These are phyloP conservation scores for Aphis gossypii DNA, from an alignment of 1,140 invertebrate genomes.

Conservation along the genomic window DNA sequence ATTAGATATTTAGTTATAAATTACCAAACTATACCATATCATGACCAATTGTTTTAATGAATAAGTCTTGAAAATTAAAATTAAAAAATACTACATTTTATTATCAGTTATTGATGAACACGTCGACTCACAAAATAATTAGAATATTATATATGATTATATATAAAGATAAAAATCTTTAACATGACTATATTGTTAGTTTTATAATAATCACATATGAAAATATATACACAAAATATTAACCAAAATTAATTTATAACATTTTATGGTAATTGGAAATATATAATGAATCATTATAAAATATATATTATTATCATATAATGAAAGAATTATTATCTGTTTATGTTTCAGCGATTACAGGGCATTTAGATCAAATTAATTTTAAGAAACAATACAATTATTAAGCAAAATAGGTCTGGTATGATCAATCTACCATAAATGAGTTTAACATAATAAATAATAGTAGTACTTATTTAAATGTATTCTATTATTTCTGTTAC, in stretches of 20 bases:
- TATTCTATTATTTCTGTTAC: neutral
- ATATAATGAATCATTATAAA: neutral
- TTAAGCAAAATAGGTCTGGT: neutral
- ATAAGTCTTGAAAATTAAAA: neutral
- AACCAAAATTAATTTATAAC: neutral
- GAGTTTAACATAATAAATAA: too few relatives aligned
- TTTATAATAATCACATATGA: neutral
- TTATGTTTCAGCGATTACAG: neutral
- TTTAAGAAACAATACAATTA: neutral
- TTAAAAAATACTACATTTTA: neutral
- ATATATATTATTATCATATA: neutral
- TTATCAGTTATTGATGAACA: constrained; percentile 13
- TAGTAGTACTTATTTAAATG: neutral
- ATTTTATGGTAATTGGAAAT: neutral
- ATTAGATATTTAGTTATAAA: too few relatives aligned
- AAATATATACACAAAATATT: neutral
- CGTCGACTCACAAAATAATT: neutral
- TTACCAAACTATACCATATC: too few relatives aligned
- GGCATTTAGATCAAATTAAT: neutral
- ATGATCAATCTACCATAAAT: neutral
- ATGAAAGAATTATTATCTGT: neutral
- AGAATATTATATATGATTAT: neutral
- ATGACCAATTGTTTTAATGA: neutral
- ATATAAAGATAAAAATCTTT: constrained; percentile 10
- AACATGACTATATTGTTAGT: neutral